Conservation (phyloP, 35 echinoderm and acorn worm genomes). For the Diadema setosum region DNA sequence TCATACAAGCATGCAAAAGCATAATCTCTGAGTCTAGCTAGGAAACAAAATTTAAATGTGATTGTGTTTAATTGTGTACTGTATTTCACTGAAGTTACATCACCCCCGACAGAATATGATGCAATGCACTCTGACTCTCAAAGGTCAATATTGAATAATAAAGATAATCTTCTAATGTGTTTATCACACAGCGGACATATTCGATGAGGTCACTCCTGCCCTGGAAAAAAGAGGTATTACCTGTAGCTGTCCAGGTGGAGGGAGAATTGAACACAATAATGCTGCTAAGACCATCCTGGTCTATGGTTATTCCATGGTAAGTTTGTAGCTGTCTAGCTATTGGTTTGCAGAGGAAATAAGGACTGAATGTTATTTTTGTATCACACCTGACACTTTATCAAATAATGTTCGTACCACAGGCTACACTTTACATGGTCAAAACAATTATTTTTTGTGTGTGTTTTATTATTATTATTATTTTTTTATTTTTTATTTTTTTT, state of each 20-base stretch:
- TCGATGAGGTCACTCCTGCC: constrained; percentile 33
- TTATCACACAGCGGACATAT: constrained; percentile 70
- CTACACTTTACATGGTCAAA: neutral
- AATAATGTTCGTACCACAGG: neutral
- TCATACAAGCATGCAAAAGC: no score
- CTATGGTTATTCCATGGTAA: constrained; percentile 93
- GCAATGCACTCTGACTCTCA: neutral
- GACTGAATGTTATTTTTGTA: neutral
- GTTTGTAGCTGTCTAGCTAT: neutral
- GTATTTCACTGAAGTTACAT: neutral
- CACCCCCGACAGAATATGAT: neutral
- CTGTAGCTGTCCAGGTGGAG: constrained; percentile 60
- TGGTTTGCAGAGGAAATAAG: no score
- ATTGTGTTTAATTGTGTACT: no score
- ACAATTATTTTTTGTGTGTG: neutral
- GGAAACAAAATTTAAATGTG: no score
- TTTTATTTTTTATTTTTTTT: neutral
- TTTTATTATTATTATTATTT: neutral
- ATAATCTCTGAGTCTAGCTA: no score
- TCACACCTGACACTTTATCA: neutral
- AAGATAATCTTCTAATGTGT: neutral
- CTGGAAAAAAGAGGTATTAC: constrained; percentile 12
- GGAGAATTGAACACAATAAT: constrained; percentile 70
- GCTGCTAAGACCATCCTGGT: constrained; percentile 56
- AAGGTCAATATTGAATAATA: neutral